phyloP scores from a whole-genome alignment of 1,140 invertebrate species.

The Muscidifurax raptorellus region DNA sequence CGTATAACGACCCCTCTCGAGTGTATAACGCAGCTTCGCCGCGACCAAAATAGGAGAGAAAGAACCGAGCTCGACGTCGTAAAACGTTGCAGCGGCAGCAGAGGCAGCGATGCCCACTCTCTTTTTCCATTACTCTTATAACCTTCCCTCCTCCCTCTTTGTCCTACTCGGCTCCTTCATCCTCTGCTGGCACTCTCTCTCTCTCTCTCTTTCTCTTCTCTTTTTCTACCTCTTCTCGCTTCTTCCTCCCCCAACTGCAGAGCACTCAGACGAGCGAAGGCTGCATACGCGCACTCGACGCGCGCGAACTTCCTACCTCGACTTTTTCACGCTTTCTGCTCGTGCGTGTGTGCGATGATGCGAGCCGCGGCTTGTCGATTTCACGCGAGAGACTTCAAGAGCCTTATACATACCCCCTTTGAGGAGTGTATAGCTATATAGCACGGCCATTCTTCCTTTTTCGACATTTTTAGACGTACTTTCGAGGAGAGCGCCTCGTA shows the following conservation, averaged over 20 bases:
- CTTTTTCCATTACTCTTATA: constrained; percentile 21
- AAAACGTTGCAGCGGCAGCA: background rate
- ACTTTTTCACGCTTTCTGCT: constrained; percentile 50
- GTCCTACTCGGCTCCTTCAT: constrained; percentile 21
- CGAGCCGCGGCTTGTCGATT: background rate
- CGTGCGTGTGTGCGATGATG: background rate
- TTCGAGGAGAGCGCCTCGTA: no score
- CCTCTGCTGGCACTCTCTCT: constrained; percentile 20
- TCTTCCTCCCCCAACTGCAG: background rate
- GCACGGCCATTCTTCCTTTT: background rate
- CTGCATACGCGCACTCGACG: background rate
- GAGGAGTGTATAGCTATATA: no score
- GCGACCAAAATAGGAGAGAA: background rate
- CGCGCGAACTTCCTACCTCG: constrained; percentile 36
- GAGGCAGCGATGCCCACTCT: background rate
- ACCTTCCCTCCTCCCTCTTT: constrained; percentile 29
- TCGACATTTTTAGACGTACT: background rate
- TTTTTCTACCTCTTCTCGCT: constrained; percentile 14
- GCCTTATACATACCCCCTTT: background rate
- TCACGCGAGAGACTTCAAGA: constrained; percentile 18
- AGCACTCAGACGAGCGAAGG: constrained; percentile 3
- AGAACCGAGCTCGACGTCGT: background rate
- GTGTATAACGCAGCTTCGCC: no score
- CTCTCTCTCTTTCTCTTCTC: constrained; percentile 40
- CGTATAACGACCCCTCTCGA: background rate